Evolutionary conservation across 1,140 invertebrate genomes (phyloP).

Genomic region (Hydropsyche tenuis): DNA sequence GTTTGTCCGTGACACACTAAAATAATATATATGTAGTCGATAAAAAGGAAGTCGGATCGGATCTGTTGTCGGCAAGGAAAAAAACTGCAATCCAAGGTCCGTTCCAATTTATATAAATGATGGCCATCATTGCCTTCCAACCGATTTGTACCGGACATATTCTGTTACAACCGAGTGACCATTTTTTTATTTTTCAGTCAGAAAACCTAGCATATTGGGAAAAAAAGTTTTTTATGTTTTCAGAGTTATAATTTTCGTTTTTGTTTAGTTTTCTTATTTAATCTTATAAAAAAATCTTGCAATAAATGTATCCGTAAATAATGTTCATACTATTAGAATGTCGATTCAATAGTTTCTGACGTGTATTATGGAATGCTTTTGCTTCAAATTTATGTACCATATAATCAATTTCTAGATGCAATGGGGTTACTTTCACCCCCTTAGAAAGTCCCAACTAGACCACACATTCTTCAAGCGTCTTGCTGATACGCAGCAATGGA

Average conservation of each 20-base stretch:
- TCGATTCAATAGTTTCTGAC: no score
- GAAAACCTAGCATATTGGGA: no score
- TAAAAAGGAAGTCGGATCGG: not conserved
- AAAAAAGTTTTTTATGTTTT: no score
- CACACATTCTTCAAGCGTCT: not conserved
- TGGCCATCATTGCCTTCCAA: conserved; percentile 41
- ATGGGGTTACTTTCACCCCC: conserved; percentile 20
- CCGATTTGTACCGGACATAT: conserved; percentile 45
- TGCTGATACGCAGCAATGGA: conserved; percentile 3
- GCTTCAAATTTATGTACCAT: conserved; percentile 40
- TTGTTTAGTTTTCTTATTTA: no score
- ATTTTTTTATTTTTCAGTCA: conserved; percentile 35
- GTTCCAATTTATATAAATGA: conserved; percentile 44
- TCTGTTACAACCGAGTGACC: conserved; percentile 40
- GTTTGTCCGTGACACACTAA: no score
- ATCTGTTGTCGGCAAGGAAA: conserved; percentile 15
- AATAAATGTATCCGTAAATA: no score
- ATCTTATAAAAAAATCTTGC: no score
- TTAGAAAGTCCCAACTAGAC: not conserved
- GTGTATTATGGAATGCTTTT: no score
- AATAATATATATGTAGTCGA: no score
- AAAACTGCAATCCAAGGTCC: conserved; percentile 30
- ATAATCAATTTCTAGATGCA: conserved; percentile 40
- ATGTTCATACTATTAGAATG: no score
- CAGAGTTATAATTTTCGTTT: no score